These are phyloP conservation scores for Ornithoptera alexandrae DNA, from an alignment of 2,888 invertebrate genomes.

Conservation along the genomic window DNA sequence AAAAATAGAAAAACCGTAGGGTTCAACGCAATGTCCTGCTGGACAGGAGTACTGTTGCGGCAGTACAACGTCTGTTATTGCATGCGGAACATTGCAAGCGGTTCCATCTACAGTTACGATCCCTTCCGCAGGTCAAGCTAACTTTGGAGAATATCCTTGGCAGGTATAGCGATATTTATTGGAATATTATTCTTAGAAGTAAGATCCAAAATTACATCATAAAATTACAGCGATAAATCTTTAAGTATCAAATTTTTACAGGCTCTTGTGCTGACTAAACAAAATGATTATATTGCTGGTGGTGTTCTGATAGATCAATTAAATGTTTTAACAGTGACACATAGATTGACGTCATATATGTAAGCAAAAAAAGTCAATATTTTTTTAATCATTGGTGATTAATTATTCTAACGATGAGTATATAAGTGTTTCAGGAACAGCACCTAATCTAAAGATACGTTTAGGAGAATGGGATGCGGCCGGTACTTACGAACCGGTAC, in stretches of 20 bases:
- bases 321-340: constrained; percentile 87
- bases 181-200: neutral
- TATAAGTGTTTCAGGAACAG: constrained; percentile 66
- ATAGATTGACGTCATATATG: constrained; percentile 82
- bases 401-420: neutral
- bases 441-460: constrained; percentile 82
- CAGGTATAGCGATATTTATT: constrained; percentile 69
- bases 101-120: constrained; percentile 56
- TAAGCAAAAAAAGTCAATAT: constrained; percentile 55
- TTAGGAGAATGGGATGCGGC: constrained; percentile 89
- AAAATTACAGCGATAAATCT: neutral
- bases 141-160: constrained; percentile 87
- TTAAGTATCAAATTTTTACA: constrained; percentile 43
- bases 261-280: constrained; percentile 78
- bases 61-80: constrained; percentile 43
- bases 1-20: constrained; percentile 25
- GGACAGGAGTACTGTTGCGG: constrained; percentile 72
- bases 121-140: constrained; percentile 77
- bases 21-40: constrained; percentile 51
- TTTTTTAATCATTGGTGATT: neutral
- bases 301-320: constrained; percentile 84
- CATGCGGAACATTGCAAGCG: constrained; percentile 70
- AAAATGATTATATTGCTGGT: constrained; percentile 84
- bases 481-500: constrained; percentile 82
- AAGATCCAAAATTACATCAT: neutral